Evolutionary conservation across 2,888 invertebrate species (phyloP).

Genomic region (Vesta saturnalis): DNA sequence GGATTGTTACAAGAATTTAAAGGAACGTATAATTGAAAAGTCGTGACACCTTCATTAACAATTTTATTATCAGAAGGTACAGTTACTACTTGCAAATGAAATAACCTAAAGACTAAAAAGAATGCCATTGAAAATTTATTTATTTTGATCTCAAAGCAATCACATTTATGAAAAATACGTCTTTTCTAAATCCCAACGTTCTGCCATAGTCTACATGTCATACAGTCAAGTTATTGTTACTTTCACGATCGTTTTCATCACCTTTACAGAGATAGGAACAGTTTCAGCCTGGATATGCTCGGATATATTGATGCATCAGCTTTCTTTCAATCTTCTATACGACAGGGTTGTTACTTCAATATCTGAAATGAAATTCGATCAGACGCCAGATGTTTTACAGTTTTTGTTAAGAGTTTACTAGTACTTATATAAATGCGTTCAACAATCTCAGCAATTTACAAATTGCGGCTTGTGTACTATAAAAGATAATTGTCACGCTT

Average conservation of each 20-base stretch:
- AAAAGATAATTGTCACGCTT: too few relatives aligned
- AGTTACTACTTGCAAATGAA: background rate
- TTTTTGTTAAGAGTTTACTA: constrained; percentile 30
- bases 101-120: constrained; percentile 4
- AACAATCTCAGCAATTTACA: background rate
- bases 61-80: background rate
- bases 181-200: constrained; percentile 16
- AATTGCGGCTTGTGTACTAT: too few relatives aligned
- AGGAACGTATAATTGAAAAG: constrained; percentile 33
- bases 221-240: constrained; percentile 34
- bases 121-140: background rate
- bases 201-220: constrained; percentile 25
- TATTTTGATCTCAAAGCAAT: too few relatives aligned
- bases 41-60: constrained; percentile 9
- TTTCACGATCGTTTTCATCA: constrained; percentile 36
- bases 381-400: constrained; percentile 27
- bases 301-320: constrained; percentile 38
- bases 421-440: constrained; percentile 5
- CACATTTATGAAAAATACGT: constrained; percentile 2
- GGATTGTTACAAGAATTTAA: constrained; percentile 30
- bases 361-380: constrained; percentile 36
- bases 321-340: constrained; percentile 33
- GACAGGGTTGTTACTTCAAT: constrained; percentile 34
- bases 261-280: constrained; percentile 30
- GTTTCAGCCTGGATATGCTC: constrained; percentile 29